Percentiles rank a stretch among this genome's conserved stretches.
Evolutionary conservation across 2,797 vertebrate genomes (phyloP).

Genomic region (Fratercula arctica): DNA sequence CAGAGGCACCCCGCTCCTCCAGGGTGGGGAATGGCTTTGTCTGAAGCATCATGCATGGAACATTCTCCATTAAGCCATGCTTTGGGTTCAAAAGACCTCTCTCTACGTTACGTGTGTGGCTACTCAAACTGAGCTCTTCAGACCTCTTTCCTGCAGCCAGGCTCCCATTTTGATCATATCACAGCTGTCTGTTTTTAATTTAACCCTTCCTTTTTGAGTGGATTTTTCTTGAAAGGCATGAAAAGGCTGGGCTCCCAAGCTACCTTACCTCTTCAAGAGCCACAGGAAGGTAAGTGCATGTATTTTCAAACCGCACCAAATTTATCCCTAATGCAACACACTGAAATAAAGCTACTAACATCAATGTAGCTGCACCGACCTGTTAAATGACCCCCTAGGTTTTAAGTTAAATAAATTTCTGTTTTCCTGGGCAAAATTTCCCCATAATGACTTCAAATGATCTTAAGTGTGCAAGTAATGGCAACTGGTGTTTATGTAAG

Average conservation of each 20-base stretch:
- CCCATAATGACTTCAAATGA: neutral
- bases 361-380: neutral
- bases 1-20: neutral
- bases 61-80: slow-evolving; percentile 47
- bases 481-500: neutral
- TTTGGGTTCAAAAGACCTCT: slow-evolving; percentile 43
- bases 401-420: neutral
- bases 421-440: neutral
- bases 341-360: slow-evolving; percentile 6
- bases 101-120: neutral
- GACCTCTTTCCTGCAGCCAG: slow-evolving; percentile 51
- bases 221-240: slow-evolving; percentile 52
- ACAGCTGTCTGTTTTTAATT: slow-evolving; percentile 56
- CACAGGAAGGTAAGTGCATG: slow-evolving; percentile 27
- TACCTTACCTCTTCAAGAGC: slow-evolving; percentile 37
- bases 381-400: neutral
- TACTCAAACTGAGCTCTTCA: slow-evolving; percentile 48
- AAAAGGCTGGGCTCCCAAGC: slow-evolving; percentile 25
- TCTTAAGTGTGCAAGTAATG: neutral
- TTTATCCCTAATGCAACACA: neutral
- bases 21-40: neutral
- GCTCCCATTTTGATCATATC: slow-evolving; percentile 35
- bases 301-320: slow-evolving; percentile 22
- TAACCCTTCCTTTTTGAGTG: slow-evolving; percentile 61
- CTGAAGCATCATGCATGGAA: neutral